Percentiles rank a stretch among this genome's conserved stretches.
phyloP scores from a whole-genome alignment of 2,888 invertebrate species.

The Adela reaumurella region DNA sequence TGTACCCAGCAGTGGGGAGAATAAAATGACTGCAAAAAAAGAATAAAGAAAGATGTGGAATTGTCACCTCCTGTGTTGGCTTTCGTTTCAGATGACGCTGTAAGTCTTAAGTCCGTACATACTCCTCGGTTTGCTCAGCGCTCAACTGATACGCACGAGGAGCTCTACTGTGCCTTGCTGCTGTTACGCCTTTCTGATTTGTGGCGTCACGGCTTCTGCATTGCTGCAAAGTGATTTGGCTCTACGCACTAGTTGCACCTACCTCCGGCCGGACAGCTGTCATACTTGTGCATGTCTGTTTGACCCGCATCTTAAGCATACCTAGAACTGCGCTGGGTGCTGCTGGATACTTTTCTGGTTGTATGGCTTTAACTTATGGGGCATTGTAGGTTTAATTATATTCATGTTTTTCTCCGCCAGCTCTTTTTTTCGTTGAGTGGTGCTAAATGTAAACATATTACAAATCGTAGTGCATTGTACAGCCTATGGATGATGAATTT shows the following conservation, averaged over 20 bases:
- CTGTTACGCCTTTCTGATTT: background rate
- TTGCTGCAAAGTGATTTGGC: constrained; percentile 1
- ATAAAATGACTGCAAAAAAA: too few species aligned
- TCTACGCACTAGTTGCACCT: constrained; percentile 1
- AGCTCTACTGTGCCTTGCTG: background rate
- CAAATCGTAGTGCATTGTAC: too few species aligned
- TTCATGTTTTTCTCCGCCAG: background rate
- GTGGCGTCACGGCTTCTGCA: background rate
- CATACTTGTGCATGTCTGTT: background rate
- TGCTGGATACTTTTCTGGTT: background rate
- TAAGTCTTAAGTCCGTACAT: background rate
- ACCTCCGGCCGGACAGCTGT: constrained; percentile 1
- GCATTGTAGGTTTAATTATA: background rate
- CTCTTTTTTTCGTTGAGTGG: background rate
- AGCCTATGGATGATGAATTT: too few species aligned
- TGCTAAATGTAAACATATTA: too few species aligned
- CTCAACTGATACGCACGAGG: background rate
- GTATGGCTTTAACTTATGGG: background rate
- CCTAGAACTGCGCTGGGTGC: background rate
- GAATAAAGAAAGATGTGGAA: too few species aligned
- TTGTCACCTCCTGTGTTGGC: background rate
- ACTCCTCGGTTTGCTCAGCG: background rate
- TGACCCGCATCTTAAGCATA: background rate
- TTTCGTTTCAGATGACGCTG: background rate
- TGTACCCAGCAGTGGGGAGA: too few species aligned